These are phyloP conservation scores for Mayetiola destructor DNA, from an alignment of 2,888 invertebrate genomes.

Conservation along the genomic window DNA sequence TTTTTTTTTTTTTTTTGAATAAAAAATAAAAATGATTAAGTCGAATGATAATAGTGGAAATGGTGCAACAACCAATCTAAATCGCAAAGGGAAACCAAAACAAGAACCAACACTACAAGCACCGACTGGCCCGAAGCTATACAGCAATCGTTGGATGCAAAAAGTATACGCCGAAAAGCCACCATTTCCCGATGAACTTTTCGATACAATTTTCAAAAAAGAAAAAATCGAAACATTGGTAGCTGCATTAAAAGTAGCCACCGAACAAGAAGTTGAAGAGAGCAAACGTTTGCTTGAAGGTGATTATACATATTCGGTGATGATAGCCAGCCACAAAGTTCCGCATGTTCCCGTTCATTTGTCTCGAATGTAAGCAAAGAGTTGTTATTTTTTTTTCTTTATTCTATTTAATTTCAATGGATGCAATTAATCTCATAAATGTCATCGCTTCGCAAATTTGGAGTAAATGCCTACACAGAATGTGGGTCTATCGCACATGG, in stretches of 20 bases:
- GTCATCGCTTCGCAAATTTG: not conserved
- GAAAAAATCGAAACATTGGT: constrained; percentile 14
- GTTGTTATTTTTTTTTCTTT: too few relatives aligned
- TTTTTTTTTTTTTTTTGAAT: too few relatives aligned
- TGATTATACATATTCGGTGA: constrained; percentile 34
- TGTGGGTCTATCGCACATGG: not conserved
- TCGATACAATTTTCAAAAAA: constrained; percentile 7
- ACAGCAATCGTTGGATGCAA: constrained; percentile 9
- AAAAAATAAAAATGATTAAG: too few relatives aligned
- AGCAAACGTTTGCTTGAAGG: constrained; percentile 34
- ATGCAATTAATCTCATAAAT: not conserved
- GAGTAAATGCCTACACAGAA: not conserved
- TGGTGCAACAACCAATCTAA: not conserved
- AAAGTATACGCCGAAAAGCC: constrained; percentile 2
- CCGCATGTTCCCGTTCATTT: constrained; percentile 33
- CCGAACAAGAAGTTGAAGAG: constrained; percentile 24
- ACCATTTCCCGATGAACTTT: constrained; percentile 15
- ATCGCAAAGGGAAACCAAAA: not conserved
- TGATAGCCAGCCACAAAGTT: constrained; percentile 35
- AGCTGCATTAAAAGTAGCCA: constrained; percentile 3
- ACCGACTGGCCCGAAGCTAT: not conserved
- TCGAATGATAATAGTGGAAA: constrained; percentile 6
- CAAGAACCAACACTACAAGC: not conserved
- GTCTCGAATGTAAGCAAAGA: constrained; percentile 33
- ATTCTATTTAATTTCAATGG: too few relatives aligned